Base-by-base conservation (phyloP, 2,113 vertebrate genomes). In the Bostrychus sinensis region DNA sequence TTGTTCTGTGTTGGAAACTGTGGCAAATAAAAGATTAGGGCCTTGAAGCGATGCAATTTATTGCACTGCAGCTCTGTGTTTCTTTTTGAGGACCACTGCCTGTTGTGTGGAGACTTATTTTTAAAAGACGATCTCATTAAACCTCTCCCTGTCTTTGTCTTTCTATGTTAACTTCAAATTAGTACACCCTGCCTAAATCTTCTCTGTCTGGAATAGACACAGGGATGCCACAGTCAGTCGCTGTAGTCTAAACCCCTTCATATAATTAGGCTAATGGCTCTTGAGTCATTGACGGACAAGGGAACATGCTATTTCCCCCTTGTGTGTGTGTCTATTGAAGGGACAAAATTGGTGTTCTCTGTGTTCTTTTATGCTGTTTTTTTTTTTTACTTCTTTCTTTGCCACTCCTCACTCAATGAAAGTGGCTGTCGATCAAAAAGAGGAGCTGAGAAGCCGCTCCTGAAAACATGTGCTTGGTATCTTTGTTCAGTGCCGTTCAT, bases 181-280 rank as follows among this genome's bases (percentile, higher is more conserved):
- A 59, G 70, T 64, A 56, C 46, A 62, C 28, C 28, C 36, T 41
- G 45, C 43, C 46, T 19, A 34, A 36, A 69, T 61, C 50, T 58
- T 25, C 37, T 37, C 19, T 26, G 56, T 17, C 56, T 32, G 3
- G 37, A 4, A 23, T 22, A 37, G 32, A 48, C 13, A 60, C 46
- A 32, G 61, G 66, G 46, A 72, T 19, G 42, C 20, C 26, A 51
- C 26, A 74, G 25, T 56, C 59, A 50, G 62, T 54, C 66, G 74
- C 43, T 51, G 59, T 54, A 56, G 64, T 70, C 48, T 59, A 60
- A 73, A 46, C 62, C 73, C 69, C 54, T 75, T 81, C 43, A 51
- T 88, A 73, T 88, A 90, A 89, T 89, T 89, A 89, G 54, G 67
- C 81, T 81, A 81, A 85, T 86, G 62, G 79, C 66, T 78, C 82